Conservation (phyloP, 2,113 vertebrate species). For the Limanda limanda region DNA sequence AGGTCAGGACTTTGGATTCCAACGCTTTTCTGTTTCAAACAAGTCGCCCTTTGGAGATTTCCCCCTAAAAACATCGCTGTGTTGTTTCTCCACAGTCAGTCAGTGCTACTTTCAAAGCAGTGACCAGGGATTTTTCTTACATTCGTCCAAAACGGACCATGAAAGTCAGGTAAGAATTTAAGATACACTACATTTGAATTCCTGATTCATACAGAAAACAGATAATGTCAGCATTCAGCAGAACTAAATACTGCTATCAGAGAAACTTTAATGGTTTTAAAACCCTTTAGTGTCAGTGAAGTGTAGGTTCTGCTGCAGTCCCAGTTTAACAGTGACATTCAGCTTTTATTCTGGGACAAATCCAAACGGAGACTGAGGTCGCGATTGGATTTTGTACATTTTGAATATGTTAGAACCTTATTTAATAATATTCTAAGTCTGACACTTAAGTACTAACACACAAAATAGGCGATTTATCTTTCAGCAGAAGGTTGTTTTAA, state of each 20-base stretch:
- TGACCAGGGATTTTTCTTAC: conserved; percentile 46
- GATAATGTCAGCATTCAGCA: neutral
- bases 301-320: too few species aligned
- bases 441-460: too few species aligned
- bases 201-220: neutral
- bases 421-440: too few species aligned
- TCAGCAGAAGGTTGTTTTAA: too few species aligned
- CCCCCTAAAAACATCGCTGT: neutral
- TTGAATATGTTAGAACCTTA: too few species aligned
- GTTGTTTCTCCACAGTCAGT: conserved; percentile 59
- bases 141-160: conserved; percentile 13
- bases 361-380: too few species aligned
- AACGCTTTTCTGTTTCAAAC: neutral
- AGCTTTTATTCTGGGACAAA: too few species aligned
- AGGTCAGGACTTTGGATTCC: conserved; percentile 41
- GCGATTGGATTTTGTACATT: neutral
- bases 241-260: neutral
- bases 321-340: too few species aligned
- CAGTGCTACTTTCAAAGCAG: neutral
- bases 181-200: neutral
- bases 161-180: conserved; percentile 57
- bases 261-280: too few species aligned
- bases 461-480: too few species aligned
- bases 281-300: too few species aligned
- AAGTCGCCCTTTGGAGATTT: neutral